Base-by-base conservation (phyloP, 2,797 vertebrate genomes). In the Alauda arvensis region DNA sequence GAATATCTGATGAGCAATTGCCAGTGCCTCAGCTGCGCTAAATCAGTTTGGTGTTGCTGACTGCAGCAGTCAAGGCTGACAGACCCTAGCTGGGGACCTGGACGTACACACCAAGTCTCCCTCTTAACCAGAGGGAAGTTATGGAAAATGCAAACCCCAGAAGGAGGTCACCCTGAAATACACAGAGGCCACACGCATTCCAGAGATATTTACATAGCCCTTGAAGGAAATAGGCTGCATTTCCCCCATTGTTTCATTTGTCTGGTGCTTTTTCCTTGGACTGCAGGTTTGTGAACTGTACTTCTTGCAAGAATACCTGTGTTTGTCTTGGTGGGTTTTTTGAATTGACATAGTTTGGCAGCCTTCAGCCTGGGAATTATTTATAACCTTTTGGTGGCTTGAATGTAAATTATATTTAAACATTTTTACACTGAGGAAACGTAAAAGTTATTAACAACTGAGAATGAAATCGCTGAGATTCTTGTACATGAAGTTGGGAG, bases 221-320 rank as follows among this genome's bases (percentile, higher is more conserved):
- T 56, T 89, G 59, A 88, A 94, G 83, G 81, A 93, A 95, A 88
- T 59, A 84, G 40, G 43, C 72, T 86, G 15, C 7, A 59, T 90
- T 88, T 88, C 4, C 57, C 77, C 48, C 40, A 62, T 91, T 92
- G 81, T 91, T 95, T 89, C 10, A 34, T 91, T 89, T 89, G 66
- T 84, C 65, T 93, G 83, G 57, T 78, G 68, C 65, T 3, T 88
- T 86, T 81, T 93, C 57, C 76, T 82, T 17, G 26, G 72, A 31
- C 43, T 85, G 37, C 81, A 77, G 40, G 31, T 84, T 77, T 85
- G 49, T 82, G 55, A 92, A 43, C 31, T 26, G 28, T 23, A 55
- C 13, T 59, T 79, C 61, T 83, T 60, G 20, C 37, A 79, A 91
- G 65, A 88, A 79, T 86, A 91, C 57, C 39, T 83, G 20, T 55